Evolutionary conservation across 2,888 invertebrate genomes (phyloP), one percentile per base, ranked within the genome.

Genomic region (Punctoribates punctum): DNA sequence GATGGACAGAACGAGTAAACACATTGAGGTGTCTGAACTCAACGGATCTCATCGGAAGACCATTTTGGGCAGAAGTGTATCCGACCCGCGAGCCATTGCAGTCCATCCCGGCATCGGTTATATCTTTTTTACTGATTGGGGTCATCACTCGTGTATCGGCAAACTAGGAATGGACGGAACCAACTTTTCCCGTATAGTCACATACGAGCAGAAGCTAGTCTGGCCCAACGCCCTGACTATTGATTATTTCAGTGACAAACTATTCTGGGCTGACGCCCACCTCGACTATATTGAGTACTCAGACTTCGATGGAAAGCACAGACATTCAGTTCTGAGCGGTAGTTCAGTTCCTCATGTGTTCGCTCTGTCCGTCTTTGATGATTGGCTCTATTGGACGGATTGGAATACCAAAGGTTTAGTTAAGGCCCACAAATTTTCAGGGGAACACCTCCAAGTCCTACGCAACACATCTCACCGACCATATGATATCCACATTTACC

Each of bases 211-310:
- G 80, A 95, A 95, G 82, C 91, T 98, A 73, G 96, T 96, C 0
- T 99, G 99, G 99, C 98, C 98, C 0, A 99, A 99, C 84, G 98
- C 97, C 0, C 84, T 99, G 20, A 94, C 98, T 0, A 90, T 99
- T 77, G 98, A 99, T 83, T 97, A 94, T 84, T 94, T 96, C 83
- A 94, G 96, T 0, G 94, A 97, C 81, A 88, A 92, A 81, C 89
- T 99, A 65, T 98, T 94, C 85, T 99, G 94, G 92, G 98, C 97
- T 0, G 99, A 99, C 84, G 98, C 98, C 80, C 97, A 97, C 85
- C 87, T 98, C 80, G 96, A 99, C 83, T 97, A 97, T 83, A 96
- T 99, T 73, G 98, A 96, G 51, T 86, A 80, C 80, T 89, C 94
- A 0, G 94, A 97, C 84, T 87, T 98, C 79, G 94, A 97, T 85